A percentile compares a stretch with the other conserved stretches of the same genome.
Conservation (phyloP, 2,797 vertebrate species). For the Psittacula derbiana region DNA sequence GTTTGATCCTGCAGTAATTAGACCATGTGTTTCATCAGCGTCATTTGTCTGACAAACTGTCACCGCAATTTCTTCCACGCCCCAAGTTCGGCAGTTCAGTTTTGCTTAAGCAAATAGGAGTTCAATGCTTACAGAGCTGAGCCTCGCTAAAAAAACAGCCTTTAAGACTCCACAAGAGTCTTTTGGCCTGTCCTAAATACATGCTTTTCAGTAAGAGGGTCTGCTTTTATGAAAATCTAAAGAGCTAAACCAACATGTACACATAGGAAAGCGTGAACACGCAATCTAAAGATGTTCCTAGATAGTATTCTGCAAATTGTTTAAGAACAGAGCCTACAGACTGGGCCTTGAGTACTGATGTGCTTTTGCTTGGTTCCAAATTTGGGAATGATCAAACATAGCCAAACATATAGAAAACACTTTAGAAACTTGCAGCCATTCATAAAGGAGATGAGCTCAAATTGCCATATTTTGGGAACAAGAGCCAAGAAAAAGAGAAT, state of each 20-base stretch:
- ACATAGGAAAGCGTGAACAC: neutral
- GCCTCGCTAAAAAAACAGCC: neutral
- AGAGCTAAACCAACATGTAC: neutral
- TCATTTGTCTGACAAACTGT: constrained; percentile 8
- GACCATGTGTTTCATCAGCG: constrained; percentile 15
- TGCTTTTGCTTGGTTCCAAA: neutral
- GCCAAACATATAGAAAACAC: neutral
- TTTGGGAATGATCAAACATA: neutral
- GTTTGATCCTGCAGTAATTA: constrained; percentile 45
- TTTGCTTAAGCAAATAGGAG: neutral
- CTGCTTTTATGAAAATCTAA: neutral
- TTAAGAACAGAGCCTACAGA: neutral
- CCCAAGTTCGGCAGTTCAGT: neutral
- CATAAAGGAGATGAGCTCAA: neutral
- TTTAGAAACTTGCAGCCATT: neutral
- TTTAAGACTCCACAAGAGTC: neutral
- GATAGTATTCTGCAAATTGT: neutral
- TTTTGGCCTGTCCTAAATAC: neutral
- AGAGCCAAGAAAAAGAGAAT: neutral
- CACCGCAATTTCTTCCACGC: neutral
- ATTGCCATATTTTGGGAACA: neutral
- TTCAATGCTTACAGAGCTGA: neutral
- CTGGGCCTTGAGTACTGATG: neutral
- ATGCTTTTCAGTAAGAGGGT: neutral
- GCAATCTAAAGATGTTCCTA: neutral